These are phyloP conservation scores for Brachionus sp. DNA, from an alignment of 1,140 invertebrate genomes.

Conservation along the genomic window DNA sequence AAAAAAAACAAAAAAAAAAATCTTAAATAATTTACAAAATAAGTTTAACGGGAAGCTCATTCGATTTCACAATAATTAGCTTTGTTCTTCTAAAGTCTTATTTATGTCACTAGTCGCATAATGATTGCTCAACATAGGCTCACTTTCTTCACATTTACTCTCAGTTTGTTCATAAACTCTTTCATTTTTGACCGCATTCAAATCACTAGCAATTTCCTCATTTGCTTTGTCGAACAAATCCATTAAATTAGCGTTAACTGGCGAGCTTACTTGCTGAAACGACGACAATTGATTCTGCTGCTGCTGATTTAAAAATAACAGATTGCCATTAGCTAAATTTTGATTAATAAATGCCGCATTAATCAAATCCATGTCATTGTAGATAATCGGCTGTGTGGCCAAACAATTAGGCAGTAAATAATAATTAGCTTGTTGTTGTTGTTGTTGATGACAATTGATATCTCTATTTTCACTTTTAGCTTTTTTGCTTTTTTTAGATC, in stretches of 20 bases:
- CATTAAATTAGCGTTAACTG: not conserved
- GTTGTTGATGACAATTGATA: not conserved
- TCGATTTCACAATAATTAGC: not conserved
- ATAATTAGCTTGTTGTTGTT: conserved; percentile 17
- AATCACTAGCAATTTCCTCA: conserved; percentile 7
- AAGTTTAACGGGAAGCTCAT: not conserved
- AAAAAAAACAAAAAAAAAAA: not conserved
- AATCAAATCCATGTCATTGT: conserved; percentile 34
- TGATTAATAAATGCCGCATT: not conserved
- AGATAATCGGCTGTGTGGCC: not conserved
- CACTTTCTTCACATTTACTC: not conserved
- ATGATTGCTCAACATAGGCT: conserved; percentile 11
- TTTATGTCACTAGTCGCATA: not conserved
- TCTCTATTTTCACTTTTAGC: not conserved
- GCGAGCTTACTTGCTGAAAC: not conserved
- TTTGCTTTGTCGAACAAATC: conserved; percentile 18
- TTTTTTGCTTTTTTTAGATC: conserved; percentile 27
- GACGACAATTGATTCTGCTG: not conserved
- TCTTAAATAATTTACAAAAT: not conserved
- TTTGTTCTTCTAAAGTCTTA: not conserved
- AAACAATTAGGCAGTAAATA: conserved; percentile 28
- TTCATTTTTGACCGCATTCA: not conserved
- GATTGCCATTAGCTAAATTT: not conserved
- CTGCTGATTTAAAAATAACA: not conserved
- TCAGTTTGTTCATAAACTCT: conserved; percentile 11